Evolutionary conservation across 2,113 vertebrate species (phyloP), one percentile per base, ranked within the genome.

Genomic region (Eidolon helvum): DNA sequence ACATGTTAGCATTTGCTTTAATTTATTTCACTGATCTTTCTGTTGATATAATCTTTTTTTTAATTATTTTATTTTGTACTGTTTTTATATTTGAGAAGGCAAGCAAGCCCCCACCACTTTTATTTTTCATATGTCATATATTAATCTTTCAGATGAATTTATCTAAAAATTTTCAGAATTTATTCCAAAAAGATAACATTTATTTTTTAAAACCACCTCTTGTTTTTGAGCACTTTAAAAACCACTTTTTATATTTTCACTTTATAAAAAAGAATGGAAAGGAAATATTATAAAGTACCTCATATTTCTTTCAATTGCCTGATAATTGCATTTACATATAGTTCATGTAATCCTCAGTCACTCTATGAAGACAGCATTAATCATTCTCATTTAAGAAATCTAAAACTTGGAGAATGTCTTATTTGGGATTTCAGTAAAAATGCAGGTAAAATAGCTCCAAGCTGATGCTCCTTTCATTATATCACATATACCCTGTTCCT

Each of bases 131-230:
- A 40, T 48, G 15, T 63, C 6, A 88, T 50, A 6, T 43, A 87
- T 93, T 88, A 61, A 40, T 93, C 22, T 96, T 95, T 80, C 33
- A 80, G 11, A 85, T 83, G 1, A 94, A 68, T 4, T 93, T 87
- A 87, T 55, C 22, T 86, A 10, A 86, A 88, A n/a, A 90, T 88
- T 35, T 78, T 80, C 57, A 87, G 35, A 78, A 86, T 86, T 40
- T 90, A 90, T 82, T 77, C 33, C 30, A 35, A 50, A 85, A 35
- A 90, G 10, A 90, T 63, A 59, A 33, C 28, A 74, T 26, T 72
- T 71, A 43, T 66, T 71, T 68, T 75, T 78, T 82, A 72, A 93
- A 90, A 63, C 69, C 15, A 75, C 8, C 18, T 93, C 74, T 69
- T 78, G 90, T 66, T 65, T 95, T 45, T 21, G 7, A 90, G 19